A percentile compares a stretch with the other conserved stretches of the same genome.
Evolutionary conservation across 2,113 vertebrate genomes (phyloP).

Genomic region (Eretmochelys imbricata): DNA sequence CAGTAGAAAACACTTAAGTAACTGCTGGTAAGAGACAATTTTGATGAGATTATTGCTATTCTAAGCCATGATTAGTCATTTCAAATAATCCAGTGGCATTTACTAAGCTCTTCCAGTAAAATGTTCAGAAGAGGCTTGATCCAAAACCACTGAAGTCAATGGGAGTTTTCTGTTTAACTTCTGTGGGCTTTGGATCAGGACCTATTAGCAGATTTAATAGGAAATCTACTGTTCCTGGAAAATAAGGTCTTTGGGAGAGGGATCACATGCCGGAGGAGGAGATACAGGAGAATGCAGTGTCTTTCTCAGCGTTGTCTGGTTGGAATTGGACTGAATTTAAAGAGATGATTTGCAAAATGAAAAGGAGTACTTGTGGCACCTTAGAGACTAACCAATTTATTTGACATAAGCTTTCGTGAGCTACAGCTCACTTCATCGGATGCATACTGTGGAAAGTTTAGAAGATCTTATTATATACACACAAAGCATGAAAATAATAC

Average conservation of each 20-base stretch:
- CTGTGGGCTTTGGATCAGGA: not conserved
- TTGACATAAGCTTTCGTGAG: too few species aligned
- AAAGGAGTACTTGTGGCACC: too few species aligned
- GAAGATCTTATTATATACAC: too few species aligned
- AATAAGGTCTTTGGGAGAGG: not conserved
- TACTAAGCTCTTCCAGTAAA: not conserved
- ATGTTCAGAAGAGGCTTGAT: not conserved
- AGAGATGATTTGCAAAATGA: not conserved
- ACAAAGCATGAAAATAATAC: too few species aligned
- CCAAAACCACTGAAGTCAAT: not conserved
- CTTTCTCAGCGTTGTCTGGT: not conserved
- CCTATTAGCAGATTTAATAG: not conserved
- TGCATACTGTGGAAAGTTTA: too few species aligned
- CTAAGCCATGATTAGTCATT: not conserved
- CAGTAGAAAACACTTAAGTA: slow-evolving; percentile 1
- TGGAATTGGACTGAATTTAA: fast-evolving
- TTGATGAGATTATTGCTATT: slow-evolving; percentile 1
- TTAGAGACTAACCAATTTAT: too few species aligned
- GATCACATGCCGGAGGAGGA: not conserved
- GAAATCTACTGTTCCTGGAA: not conserved
- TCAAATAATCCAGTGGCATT: not conserved
- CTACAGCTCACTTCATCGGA: too few species aligned
- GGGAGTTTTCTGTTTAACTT: not conserved
- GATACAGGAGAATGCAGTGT: not conserved
- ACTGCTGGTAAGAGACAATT: not conserved